These are phyloP conservation scores for Drosophila hydei DNA, from an alignment of 1,140 invertebrate genomes.

Conservation along the genomic window DNA sequence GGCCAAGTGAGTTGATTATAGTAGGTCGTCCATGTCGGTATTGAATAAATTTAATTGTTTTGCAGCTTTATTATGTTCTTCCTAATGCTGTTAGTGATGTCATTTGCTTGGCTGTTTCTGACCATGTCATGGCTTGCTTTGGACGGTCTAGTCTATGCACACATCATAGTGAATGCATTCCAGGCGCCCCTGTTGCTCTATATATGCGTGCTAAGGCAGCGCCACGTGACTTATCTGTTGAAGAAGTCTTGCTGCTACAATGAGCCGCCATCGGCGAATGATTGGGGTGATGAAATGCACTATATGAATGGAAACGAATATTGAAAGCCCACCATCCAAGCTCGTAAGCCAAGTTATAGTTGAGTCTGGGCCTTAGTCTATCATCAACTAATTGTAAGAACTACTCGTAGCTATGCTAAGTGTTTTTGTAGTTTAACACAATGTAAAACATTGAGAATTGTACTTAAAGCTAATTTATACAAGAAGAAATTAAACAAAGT, in stretches of 20 bases:
- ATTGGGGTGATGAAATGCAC: conserved; percentile 94
- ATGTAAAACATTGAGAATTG: conserved; percentile 78
- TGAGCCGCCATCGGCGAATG: conserved; percentile 87
- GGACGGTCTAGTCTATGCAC: conserved; percentile 88
- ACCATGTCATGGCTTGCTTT: conserved; percentile 89
- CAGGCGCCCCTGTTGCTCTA: conserved; percentile 90
- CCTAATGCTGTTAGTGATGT: conserved; percentile 89
- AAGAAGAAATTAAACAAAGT: conserved; percentile 61
- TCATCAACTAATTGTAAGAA: conserved; percentile 20
- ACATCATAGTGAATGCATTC: conserved; percentile 89
- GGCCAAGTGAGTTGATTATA: conserved; percentile 86
- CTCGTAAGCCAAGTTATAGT: conserved; percentile 13
- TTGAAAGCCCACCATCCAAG: conserved; percentile 52
- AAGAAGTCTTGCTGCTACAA: conserved; percentile 91
- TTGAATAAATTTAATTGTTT: conserved; percentile 51
- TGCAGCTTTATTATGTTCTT: conserved; percentile 91
- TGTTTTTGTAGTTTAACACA: conserved; percentile 73
- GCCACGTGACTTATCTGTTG: conserved; percentile 90
- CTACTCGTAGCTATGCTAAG: conserved; percentile 56
- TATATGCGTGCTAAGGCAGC: conserved; percentile 90
- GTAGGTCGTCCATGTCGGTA: background rate
- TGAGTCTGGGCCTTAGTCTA: conserved; percentile 2
- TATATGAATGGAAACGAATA: conserved; percentile 91
- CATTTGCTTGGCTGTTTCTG: conserved; percentile 89
- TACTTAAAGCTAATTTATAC: conserved; percentile 76